Evolutionary conservation across 1,140 invertebrate genomes (phyloP), one percentile per base, ranked within the genome.

Genomic region (Saccostrea echinata): DNA sequence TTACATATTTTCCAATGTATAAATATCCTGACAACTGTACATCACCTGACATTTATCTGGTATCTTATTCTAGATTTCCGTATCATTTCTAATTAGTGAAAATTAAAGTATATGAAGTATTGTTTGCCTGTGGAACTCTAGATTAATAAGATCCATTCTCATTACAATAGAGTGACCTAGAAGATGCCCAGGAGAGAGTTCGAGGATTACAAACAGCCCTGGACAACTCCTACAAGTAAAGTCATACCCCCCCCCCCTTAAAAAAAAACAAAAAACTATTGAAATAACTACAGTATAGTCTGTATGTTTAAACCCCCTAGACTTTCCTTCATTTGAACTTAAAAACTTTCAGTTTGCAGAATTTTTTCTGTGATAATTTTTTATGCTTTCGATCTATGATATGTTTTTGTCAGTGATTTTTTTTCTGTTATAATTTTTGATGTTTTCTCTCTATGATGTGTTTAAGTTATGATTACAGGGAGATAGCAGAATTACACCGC

Each of bases 401-500:
- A 12, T 85, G 0, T 64, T 0, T 85, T 51, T 86, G 55, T 51
- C n/a, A n/a, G n/a, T n/a, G n/a, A n/a, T n/a, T 55, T 12, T 55
- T 9, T 13, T 16, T 3, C 12, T 3, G 12, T 55, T 55, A 2
- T 16, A 1, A 3, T 55, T 55, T 57, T 21, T 57, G 3, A 12
- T 21, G 21, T n/a, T 76, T 27, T 76, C 18, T 61, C 2, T 61
- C 61, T 24, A 51, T 24, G 30, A 55, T 61, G 2, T 85, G 0
- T 64, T 0, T 85, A 30, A 83, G 55, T 51, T 86, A 33, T 51
- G 30, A 71, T 86, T 84, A 68, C 90, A 96, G 96, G 86, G 96
- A 97, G 84, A 94, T 96, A 85, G 93, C 95, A 11, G 96, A 96
- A 86, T 94, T 96, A 6, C 96, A 96, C 87, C 94, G 96, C 88